A percentile compares a stretch with the other conserved stretches of the same genome.
Evolutionary conservation across 2,113 vertebrate species (phyloP).

Genomic region (Phaethon lepturus): DNA sequence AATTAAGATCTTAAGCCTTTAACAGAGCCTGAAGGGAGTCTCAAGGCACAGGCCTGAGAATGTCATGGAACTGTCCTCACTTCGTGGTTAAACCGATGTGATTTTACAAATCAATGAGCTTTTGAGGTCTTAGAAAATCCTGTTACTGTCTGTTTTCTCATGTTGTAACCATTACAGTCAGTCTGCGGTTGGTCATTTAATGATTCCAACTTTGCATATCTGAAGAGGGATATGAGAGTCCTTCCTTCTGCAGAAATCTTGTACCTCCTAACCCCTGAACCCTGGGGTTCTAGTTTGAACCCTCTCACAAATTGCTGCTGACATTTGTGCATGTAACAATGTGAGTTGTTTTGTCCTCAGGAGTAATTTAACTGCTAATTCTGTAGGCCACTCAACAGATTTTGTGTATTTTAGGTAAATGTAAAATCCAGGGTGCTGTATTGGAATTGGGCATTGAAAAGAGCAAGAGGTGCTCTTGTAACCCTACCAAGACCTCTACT

Average conservation of each 20-base stretch:
- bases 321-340: neutral
- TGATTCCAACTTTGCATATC: neutral
- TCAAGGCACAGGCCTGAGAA: neutral
- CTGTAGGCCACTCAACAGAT: neutral
- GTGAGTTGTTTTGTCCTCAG: neutral
- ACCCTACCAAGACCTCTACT: accelerated
- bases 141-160: too few relatives aligned
- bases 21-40: neutral
- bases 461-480: neutral
- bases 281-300: neutral
- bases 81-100: neutral
- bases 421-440: neutral
- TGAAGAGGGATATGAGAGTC: neutral
- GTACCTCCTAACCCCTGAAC: neutral
- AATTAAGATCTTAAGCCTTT: neutral
- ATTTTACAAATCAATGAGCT: neutral
- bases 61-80: neutral
- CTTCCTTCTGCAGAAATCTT: neutral
- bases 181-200: neutral
- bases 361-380: neutral
- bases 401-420: neutral
- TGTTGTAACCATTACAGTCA: neutral
- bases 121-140: neutral
- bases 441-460: neutral
- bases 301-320: neutral